Conservation (phyloP, 1,140 invertebrate genomes). For the Pteromalus puparum region DNA sequence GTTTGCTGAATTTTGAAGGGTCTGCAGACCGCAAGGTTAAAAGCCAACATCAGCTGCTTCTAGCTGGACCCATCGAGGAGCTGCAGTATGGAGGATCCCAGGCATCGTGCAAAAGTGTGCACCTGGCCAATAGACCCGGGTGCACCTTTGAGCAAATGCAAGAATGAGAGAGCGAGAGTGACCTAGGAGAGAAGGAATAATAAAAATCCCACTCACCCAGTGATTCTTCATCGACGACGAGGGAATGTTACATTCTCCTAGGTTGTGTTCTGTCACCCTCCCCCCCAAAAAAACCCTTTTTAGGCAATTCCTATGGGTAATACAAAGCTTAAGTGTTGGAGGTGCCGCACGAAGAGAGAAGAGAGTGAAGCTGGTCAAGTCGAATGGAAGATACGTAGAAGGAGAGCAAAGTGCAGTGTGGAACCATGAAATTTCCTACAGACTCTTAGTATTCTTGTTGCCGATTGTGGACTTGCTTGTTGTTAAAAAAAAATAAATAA, state of each 20-base stretch:
- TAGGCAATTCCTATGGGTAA: conserved; percentile 14
- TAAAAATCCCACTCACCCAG: conserved; percentile 38
- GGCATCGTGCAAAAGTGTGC: neutral
- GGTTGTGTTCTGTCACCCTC: conserved; percentile 38
- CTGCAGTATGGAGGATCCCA: conserved; percentile 17
- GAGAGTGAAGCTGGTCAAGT: neutral
- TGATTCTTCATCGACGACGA: conserved; percentile 45
- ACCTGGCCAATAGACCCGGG: neutral
- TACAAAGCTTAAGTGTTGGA: conserved; percentile 29
- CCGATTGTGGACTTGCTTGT: conserved; percentile 45
- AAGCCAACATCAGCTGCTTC: conserved; percentile 33
- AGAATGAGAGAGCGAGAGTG: neutral
- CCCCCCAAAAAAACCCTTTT: conserved; percentile 25
- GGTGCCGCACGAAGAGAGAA: neutral
- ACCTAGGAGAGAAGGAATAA: conserved; percentile 40
- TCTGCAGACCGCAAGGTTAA: conserved; percentile 41
- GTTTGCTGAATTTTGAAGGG: conserved; percentile 95
- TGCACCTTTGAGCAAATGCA: conserved; percentile 5
- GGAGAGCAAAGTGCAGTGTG: conserved; percentile 36
- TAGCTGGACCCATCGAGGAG: conserved; percentile 28
- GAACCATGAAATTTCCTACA: conserved; percentile 44
- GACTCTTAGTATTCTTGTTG: conserved; percentile 50
- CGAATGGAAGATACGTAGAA: conserved; percentile 7
- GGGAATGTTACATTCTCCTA: conserved; percentile 41
- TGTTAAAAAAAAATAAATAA: conserved; percentile 22